A percentile compares a stretch with the other conserved stretches of the same genome.
Conservation (phyloP, 2,797 vertebrate species). For the Brotula barbata region DNA sequence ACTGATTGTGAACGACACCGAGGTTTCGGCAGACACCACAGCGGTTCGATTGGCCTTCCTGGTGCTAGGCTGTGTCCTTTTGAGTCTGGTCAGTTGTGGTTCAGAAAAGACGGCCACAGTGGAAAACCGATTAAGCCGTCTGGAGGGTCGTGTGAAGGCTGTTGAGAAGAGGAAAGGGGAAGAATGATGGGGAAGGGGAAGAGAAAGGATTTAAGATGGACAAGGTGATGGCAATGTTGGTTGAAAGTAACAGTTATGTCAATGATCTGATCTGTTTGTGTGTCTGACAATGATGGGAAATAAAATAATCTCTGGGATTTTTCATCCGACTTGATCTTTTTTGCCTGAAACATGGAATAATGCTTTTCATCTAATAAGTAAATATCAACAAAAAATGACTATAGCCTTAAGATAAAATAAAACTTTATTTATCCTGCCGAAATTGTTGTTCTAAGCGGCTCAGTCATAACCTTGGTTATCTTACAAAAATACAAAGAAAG, state of each 20-base stretch:
- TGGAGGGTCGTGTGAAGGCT: constrained; percentile 74
- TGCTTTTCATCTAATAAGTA: neutral
- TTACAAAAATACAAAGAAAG: too few relatives aligned
- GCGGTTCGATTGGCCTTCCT: constrained; percentile 70
- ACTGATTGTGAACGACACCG: constrained; percentile 72
- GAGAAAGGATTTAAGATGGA: constrained; percentile 24
- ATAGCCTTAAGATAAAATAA: too few relatives aligned
- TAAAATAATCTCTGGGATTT: constrained; percentile 71
- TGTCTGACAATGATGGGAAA: constrained; percentile 52
- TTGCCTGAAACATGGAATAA: neutral
- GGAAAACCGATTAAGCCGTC: constrained; percentile 66
- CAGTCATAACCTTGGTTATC: too few relatives aligned
- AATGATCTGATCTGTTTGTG: constrained; percentile 42
- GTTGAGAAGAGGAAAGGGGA: constrained; percentile 74
- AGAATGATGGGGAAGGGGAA: constrained; percentile 26
- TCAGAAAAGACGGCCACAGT: constrained; percentile 53
- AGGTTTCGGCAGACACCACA: constrained; percentile 61
- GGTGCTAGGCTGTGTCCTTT: constrained; percentile 68
- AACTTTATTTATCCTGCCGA: too few relatives aligned
- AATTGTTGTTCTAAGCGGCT: too few relatives aligned
- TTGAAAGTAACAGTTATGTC: constrained; percentile 23
- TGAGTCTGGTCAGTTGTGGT: constrained; percentile 61
- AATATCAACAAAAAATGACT: too few relatives aligned
- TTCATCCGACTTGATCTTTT: constrained; percentile 47
- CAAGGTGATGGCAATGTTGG: constrained; percentile 21